A percentile compares a stretch with the other conserved stretches of the same genome.
Evolutionary conservation across 37 sponge, comb jelly and placozoan species (phyloP).

Genomic region (Mnemiopsis leidyi): DNA sequence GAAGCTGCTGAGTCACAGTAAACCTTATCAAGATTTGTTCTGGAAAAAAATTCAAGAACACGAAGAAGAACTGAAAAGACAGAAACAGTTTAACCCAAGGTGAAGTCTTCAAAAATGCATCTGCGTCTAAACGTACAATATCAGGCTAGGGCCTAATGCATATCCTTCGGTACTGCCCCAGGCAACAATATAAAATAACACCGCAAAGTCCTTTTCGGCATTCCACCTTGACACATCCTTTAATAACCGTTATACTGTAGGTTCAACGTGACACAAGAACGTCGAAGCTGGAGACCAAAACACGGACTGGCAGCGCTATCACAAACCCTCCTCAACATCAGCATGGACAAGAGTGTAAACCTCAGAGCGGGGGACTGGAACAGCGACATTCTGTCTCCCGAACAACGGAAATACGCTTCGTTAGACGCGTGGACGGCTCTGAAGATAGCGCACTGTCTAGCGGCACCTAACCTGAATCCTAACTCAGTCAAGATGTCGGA

Average conservation of each 20-base stretch:
- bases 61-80: background rate
- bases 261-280: background rate
- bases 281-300: slow-evolving; percentile 10
- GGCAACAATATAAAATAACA: too few relatives aligned
- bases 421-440: slow-evolving; percentile 34
- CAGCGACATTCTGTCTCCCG: background rate
- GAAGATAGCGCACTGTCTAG: slow-evolving; percentile 35
- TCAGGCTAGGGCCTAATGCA: too few relatives aligned
- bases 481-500: background rate
- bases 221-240: too few relatives aligned
- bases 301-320: background rate
- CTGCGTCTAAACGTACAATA: too few relatives aligned
- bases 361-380: slow-evolving; percentile 56
- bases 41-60: slow-evolving; percentile 6
- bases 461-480: background rate
- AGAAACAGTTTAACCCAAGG: slow-evolving; percentile 49
- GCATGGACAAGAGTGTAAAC: slow-evolving; percentile 13
- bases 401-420: slow-evolving; percentile 24
- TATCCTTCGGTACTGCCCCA: too few relatives aligned
- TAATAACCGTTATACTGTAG: background rate
- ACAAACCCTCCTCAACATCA: background rate
- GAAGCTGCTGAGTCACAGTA: slow-evolving; percentile 11
- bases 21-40: background rate
- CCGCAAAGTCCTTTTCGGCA: too few relatives aligned
- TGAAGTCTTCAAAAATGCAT: too few relatives aligned